Base-by-base conservation (phyloP, 1,140 invertebrate species). In the Argopecten irradians region DNA sequence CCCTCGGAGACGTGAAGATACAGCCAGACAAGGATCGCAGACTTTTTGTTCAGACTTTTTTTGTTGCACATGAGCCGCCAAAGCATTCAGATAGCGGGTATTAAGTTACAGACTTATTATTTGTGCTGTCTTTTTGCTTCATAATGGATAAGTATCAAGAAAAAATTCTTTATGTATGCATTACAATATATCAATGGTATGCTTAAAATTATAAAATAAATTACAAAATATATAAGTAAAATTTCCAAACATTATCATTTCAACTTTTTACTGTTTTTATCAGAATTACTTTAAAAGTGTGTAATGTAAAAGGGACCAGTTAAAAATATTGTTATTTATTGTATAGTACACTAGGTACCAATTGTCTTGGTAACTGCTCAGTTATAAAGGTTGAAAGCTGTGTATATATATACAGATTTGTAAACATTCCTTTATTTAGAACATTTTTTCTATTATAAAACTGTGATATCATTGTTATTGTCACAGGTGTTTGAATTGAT, bases 81-180 rank as follows among this genome's bases (percentile, higher is more conserved):
- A 71, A 28, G 55, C 55, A 71, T 71, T n/a, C 55, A n/a, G 55
- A 71, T 71, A n/a, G n/a, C n/a, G n/a, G n/a, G n/a, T n/a, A 71
- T 71, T 71, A 71, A 28, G 28, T 71, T 71, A 28, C 22, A 28
- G 1, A 28, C 0, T 28, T n/a, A 28, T 5, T 11, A 71, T 7
- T 71, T 71, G 55, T n/a, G 43, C 43, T 46, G 19, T 46, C 43
- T 71, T 71, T 71, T 71, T 71, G 22, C 28, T 71, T 71, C 55
- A 71, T 71, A 71, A 71, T 46, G 43, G 14, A 19, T 46, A 1
- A 16, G n/a, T n/a, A n/a, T n/a, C n/a, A n/a, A n/a, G n/a, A n/a
- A n/a, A n/a, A n/a, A n/a, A n/a, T n/a, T n/a, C n/a, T n/a, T n/a
- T n/a, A n/a, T n/a, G n/a, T n/a, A n/a, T n/a, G n/a, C n/a, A n/a